Conservation (phyloP, 2,113 vertebrate species). For the Leptobrachium leishanense region DNA sequence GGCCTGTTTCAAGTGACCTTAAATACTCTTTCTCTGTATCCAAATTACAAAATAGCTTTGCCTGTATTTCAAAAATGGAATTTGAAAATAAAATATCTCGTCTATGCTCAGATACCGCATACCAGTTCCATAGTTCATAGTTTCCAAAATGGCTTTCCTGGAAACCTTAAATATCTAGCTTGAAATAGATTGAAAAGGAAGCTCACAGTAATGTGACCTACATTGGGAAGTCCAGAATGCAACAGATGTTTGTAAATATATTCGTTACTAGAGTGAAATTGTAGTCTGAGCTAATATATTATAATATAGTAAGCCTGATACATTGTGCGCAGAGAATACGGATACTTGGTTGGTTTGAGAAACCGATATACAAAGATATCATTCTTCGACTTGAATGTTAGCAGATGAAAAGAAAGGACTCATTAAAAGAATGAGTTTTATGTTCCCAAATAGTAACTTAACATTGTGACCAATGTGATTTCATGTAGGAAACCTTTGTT, state of each 20-base stretch:
- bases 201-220: background rate
- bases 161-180: slow-evolving; percentile 19
- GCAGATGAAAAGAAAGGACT: too few species aligned
- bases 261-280: background rate
- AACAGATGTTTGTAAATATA: slow-evolving; percentile 24
- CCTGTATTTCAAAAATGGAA: background rate
- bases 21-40: background rate
- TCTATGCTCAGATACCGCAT: background rate
- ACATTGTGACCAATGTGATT: too few species aligned
- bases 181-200: slow-evolving; percentile 25
- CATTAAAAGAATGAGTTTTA: too few species aligned
- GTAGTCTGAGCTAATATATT: background rate
- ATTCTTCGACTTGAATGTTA: too few species aligned
- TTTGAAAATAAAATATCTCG: slow-evolving; percentile 1
- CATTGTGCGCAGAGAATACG: too few species aligned
- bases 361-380: too few species aligned
- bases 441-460: too few species aligned
- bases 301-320: too few species aligned
- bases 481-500: too few species aligned
- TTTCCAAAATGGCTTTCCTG: slow-evolving; percentile 11
- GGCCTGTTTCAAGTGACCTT: background rate
- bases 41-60: background rate
- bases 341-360: too few species aligned
- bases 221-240: slow-evolving; percentile 9
- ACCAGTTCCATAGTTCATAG: slow-evolving; percentile 7